Conservation (phyloP, 1,140 invertebrate genomes). For the Nephotettix cincticeps region DNA sequence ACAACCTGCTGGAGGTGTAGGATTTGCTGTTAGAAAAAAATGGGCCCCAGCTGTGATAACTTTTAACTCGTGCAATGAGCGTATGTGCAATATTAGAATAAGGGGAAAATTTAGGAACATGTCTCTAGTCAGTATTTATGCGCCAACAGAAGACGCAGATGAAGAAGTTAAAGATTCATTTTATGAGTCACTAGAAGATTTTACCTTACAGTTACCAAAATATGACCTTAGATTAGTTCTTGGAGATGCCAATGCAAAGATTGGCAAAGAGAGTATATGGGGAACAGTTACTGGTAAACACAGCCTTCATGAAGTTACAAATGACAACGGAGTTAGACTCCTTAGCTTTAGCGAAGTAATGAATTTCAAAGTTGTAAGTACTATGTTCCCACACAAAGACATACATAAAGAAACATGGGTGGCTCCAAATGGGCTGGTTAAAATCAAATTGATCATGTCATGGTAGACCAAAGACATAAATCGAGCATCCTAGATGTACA, state of each 20-base stretch:
- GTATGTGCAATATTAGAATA: conserved; percentile 30
- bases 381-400: conserved; percentile 32
- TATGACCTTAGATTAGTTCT: conserved; percentile 31
- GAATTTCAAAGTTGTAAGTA: conserved; percentile 35
- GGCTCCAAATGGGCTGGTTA: conserved; percentile 29
- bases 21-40: conserved; percentile 1
- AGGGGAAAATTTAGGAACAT: conserved; percentile 29
- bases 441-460: conserved; percentile 37
- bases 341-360: conserved; percentile 33
- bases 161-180: conserved; percentile 33
- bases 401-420: conserved; percentile 36
- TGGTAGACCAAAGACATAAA: conserved; percentile 27
- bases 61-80: conserved; percentile 28
- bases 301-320: conserved; percentile 38
- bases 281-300: conserved; percentile 41
- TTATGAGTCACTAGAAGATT: conserved; percentile 30
- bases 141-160: conserved; percentile 30
- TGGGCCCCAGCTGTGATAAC: neutral
- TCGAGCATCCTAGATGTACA: conserved; percentile 26
- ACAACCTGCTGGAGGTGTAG: conserved; percentile 18
- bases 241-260: conserved; percentile 32
- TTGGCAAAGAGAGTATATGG: conserved; percentile 24
- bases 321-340: conserved; percentile 36
- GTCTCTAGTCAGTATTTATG: conserved; percentile 22
- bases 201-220: conserved; percentile 17